These are phyloP conservation scores for Tenthredo amoena DNA, from an alignment of 2,888 invertebrate species.

Conservation along the genomic window DNA sequence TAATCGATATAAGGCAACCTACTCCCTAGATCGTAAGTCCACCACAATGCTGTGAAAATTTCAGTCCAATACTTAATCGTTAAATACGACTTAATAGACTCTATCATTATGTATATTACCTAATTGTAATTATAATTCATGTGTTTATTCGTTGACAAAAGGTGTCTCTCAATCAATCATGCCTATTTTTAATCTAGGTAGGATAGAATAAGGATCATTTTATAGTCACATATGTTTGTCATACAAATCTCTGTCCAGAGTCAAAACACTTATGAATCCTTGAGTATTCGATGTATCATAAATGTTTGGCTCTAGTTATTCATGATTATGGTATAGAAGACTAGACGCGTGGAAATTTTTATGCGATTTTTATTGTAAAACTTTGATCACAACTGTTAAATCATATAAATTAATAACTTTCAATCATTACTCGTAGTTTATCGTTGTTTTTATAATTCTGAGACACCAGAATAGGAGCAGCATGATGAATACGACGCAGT, in stretches of 20 bases:
- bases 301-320: slow-evolving; percentile 13
- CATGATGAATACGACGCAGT: slow-evolving; percentile 19
- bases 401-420: slow-evolving; percentile 8
- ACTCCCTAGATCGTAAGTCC: slow-evolving; percentile 67
- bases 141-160: slow-evolving; percentile 51
- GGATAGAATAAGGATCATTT: slow-evolving; percentile 3
- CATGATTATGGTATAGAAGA: neutral
- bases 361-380: neutral
- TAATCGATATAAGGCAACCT: slow-evolving; percentile 65
- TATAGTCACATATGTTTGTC: neutral
- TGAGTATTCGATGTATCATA: neutral
- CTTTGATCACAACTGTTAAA: neutral
- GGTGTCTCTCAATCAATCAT: slow-evolving; percentile 41
- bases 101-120: slow-evolving; percentile 62
- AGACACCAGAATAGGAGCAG: neutral
- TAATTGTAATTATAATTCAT: slow-evolving; percentile 59
- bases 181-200: neutral
- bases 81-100: slow-evolving; percentile 60
- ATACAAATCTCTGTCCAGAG: neutral
- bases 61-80: slow-evolving; percentile 64
- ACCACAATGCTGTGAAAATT: slow-evolving; percentile 63
- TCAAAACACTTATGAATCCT: neutral
- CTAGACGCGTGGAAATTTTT: neutral
- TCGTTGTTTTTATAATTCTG: slow-evolving; percentile 15
- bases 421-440: neutral